A percentile compares a stretch with the other conserved stretches of the same genome.
These are phyloP conservation scores for Siniperca undulata DNA, from an alignment of 2,797 vertebrate species.

Conservation along the genomic window DNA sequence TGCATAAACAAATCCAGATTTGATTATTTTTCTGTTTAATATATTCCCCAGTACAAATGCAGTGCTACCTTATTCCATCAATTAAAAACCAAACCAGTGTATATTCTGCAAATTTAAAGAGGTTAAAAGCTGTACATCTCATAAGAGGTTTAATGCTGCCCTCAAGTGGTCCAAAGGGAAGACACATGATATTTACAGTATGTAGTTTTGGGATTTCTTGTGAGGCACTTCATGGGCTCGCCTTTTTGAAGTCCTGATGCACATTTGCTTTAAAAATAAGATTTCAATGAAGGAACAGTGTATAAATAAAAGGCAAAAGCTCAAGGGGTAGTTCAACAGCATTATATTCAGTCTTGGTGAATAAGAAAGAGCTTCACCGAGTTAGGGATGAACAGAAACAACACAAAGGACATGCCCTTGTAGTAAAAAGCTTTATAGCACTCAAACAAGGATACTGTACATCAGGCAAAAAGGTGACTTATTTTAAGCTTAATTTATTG, in stretches of 20 bases:
- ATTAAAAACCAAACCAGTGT: not conserved
- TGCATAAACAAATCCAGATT: not conserved
- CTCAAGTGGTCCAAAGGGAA: constrained; percentile 52
- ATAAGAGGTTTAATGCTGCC: constrained; percentile 44
- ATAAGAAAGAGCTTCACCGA: not conserved
- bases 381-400: not conserved
- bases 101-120: not conserved
- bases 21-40: not conserved
- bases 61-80: not conserved
- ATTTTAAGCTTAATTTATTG: not conserved
- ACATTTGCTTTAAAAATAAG: not conserved
- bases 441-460: not conserved
- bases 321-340: not conserved
- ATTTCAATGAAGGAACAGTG: not conserved
- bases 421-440: not conserved
- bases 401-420: not conserved
- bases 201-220: not conserved
- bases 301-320: not conserved
- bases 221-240: not conserved
- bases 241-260: not conserved
- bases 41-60: not conserved
- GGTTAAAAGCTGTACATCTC: not conserved
- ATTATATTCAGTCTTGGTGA: not conserved
- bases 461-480: not conserved
- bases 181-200: not conserved